Base-by-base conservation (phyloP, 2,797 vertebrate genomes). In the Steatocranus sp. region DNA sequence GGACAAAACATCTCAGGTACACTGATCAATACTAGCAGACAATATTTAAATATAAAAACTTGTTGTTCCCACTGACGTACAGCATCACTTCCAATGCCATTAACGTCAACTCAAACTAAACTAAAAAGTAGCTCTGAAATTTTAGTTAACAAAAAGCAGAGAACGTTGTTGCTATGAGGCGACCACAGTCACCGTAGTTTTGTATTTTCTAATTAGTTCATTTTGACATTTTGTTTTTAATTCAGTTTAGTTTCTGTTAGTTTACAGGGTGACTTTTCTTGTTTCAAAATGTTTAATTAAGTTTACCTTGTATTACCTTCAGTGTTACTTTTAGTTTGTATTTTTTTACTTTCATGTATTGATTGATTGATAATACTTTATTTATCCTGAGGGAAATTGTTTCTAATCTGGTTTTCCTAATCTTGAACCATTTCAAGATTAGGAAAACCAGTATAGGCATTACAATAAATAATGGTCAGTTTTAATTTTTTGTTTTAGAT, bases 31-130 rank as follows among this genome's bases (percentile, higher is more conserved):
- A 1, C 32, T 1, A 58, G 54, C 15, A 18, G 54, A 58, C 54
- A 58, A 32, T 7, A 58, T 32, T 18, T 58, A 58, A 58, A 32
- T 18, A 58, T 18, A 32, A 32, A 58, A 58, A 30, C 25, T 58
- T 58, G 34, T 36, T 36, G 8, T 18, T 58, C 5, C 15, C 15
- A 58, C 15, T 32, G 3, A 0, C 7, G 3, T 27, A 0, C 15
- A 58, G 9, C 9, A 18, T 58, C 27, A 18, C 54, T 58, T 32
- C 54, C 17, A 58, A 18, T 58, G 27, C 32, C 54, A 18, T 18
- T 32, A 32, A 58, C 2, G 2, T 58, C 32, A 58, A 58, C 54
- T 11, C 27, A 58, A 58, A 32, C 17, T 32, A 58, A 58, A 32
- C 27, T 58, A 32, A 58, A 58, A 58, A 18, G 5, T 58, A 58